Base-by-base conservation (phyloP, 2,113 vertebrate species). In the Sterrhoptilus dennistouni region DNA sequence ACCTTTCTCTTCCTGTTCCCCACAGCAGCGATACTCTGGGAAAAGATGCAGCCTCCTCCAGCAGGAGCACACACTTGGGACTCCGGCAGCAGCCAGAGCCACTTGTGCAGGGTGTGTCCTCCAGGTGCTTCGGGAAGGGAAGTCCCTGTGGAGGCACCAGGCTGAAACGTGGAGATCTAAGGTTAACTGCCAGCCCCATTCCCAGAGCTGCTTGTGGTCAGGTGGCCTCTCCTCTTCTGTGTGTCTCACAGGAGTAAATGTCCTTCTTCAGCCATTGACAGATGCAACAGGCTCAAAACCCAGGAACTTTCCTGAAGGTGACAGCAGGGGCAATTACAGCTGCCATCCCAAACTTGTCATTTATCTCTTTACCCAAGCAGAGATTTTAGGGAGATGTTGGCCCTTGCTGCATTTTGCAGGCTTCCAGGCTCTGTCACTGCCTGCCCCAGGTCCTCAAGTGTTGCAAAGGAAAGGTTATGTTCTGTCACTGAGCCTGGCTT, bases 1-100 rank as follows among this genome's bases (percentile, higher is more conserved):
- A 9, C 16, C 44, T 40, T 11, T 3, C 35, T 52, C 7, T 29
- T 29, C 33, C 35, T 4, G 1, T 65, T 80, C 23, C 66, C 22
- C 0, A 0, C 79, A 15, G 27, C 4, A 33, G 53, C 0, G 0
- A 4, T 18, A 1, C 20, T 35, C 57, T 6, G 52, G 68, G 57
- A 47, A 11, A 16, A 50, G 49, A 38, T 23, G 36, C 61, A 28
- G 13, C 36, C 25, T 35, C 7, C 29, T 35, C 19, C 0, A 1
- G 29, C 72, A 40, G 61, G 42, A 66, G 49, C 0, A 0, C 22
- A 2, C 13, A 0, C 27, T 1, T 6, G 2, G n/a, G 14, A 21
- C 27, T 42, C 57, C 0, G 0, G 8, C 24, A 38, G 66, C 3
- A 0, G 13, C 16, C 35, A 4, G 28, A 29, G 5, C 4, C 35